These are phyloP conservation scores for Apaloderma vittatum DNA, from an alignment of 2,113 vertebrate species.

Conservation along the genomic window DNA sequence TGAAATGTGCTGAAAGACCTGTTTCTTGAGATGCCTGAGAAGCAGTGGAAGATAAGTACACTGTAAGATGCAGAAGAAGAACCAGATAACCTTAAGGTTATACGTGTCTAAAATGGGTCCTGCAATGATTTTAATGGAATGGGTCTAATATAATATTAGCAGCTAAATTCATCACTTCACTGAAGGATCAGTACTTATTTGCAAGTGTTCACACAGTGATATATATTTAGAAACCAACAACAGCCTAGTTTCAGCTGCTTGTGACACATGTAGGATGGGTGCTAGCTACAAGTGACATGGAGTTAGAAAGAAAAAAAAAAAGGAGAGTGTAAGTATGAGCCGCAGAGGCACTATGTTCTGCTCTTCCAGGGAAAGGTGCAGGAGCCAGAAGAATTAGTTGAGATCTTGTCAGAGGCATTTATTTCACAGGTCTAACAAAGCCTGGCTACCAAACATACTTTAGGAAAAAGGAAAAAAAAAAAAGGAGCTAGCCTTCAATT, in stretches of 20 bases:
- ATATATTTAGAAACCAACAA: conserved; percentile 63
- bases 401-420: background rate
- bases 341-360: background rate
- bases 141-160: background rate
- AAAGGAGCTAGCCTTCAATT: background rate
- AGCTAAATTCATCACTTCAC: background rate
- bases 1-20: background rate
- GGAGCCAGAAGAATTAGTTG: background rate
- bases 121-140: background rate
- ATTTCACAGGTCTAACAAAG: background rate
- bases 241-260: conserved; percentile 45
- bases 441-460: background rate
- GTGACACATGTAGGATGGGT: conserved; percentile 43
- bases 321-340: background rate
- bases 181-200: conserved; percentile 15
- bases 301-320: background rate
- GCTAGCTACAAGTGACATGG: conserved; percentile 38
- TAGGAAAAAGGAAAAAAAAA: background rate
- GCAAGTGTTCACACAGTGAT: conserved; percentile 42
- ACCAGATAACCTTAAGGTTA: background rate
- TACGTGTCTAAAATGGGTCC: background rate
- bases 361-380: background rate
- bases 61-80: background rate
- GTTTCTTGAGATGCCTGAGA: background rate
- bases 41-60: background rate